A percentile compares a stretch with the other conserved stretches of the same genome.
Conservation (phyloP, 2,113 vertebrate genomes). For the Onychorhynchus coronatus region DNA sequence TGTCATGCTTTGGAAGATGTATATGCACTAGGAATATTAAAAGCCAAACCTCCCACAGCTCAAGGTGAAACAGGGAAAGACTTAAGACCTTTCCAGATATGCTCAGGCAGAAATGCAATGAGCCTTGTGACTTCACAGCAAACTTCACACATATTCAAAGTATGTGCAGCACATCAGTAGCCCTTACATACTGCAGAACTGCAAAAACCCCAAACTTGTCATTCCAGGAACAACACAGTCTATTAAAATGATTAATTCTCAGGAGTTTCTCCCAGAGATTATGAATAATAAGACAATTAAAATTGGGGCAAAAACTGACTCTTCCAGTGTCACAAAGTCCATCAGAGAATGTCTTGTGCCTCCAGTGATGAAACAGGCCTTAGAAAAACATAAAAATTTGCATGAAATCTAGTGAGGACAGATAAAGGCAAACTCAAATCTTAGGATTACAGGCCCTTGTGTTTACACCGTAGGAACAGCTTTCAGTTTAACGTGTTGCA, state of each 20-base stretch:
- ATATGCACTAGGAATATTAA: neutral
- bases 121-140: neutral
- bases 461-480: neutral
- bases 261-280: neutral
- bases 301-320: neutral
- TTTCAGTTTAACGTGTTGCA: neutral
- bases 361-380: neutral
- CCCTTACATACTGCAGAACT: neutral
- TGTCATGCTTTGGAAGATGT: neutral
- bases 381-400: neutral
- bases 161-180: neutral
- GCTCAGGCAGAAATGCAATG: neutral
- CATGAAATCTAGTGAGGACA: neutral
- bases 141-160: neutral
- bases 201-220: neutral
- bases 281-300: neutral
- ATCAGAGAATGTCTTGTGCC: neutral
- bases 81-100: neutral
- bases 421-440: neutral
- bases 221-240: neutral
- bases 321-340: neutral
- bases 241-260: neutral
- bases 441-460: neutral
- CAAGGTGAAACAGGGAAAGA: neutral
- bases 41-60: neutral